Conservation (phyloP, 2,888 invertebrate species). For the Tridacna gigas region DNA sequence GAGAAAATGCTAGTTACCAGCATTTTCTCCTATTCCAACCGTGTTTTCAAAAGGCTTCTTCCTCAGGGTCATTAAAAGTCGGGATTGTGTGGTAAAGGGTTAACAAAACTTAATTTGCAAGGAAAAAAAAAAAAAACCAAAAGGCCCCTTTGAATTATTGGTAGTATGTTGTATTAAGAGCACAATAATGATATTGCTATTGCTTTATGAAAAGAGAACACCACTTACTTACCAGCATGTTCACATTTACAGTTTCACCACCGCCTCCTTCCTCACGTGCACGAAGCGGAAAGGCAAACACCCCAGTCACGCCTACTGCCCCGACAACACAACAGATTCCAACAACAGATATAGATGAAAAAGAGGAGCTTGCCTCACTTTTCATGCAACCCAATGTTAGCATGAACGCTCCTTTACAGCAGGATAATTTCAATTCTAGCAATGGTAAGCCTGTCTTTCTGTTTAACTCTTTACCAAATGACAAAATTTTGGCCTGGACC, state of each 20-base stretch:
- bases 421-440: conserved; percentile 23
- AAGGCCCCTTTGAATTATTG: background rate
- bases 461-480: no score
- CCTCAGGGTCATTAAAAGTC: background rate
- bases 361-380: conserved; percentile 56
- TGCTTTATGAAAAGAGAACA: no score
- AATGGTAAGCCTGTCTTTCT: conserved; percentile 27
- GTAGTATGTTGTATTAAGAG: background rate
- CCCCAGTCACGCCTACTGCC: conserved; percentile 38
- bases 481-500: no score
- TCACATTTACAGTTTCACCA: conserved; percentile 90
- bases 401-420: conserved; percentile 34
- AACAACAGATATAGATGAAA: conserved; percentile 29
- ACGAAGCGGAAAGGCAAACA: conserved; percentile 85
- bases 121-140: no score
- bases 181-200: no score
- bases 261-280: conserved; percentile 89
- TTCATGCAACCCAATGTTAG: conserved; percentile 43
- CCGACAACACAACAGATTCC: conserved; percentile 20
- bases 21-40: background rate
- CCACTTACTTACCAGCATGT: no score
- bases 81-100: background rate
- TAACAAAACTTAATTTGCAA: no score
- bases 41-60: background rate
- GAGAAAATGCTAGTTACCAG: background rate